Conservation (phyloP, 2,888 invertebrate genomes). For the Metacarcinus magister region DNA sequence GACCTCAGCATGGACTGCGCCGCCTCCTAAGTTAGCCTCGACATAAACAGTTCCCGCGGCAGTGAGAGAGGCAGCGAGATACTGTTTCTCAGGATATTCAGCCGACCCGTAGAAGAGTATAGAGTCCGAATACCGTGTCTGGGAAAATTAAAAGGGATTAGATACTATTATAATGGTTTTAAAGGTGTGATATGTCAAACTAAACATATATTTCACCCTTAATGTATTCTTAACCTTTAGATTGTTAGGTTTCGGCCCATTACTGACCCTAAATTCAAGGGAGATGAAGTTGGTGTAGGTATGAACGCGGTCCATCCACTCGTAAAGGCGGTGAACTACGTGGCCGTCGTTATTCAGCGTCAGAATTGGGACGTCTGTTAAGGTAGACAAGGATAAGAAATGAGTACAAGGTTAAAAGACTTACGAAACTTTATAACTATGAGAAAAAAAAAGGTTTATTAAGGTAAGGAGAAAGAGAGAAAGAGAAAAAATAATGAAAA, state of each 20-base stretch:
- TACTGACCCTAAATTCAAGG: slow-evolving; percentile 72
- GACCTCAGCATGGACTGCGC: slow-evolving; percentile 85
- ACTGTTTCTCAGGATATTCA: slow-evolving; percentile 92
- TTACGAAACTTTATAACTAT: no score
- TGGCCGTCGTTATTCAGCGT: slow-evolving; percentile 96
- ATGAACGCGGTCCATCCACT: slow-evolving; percentile 96
- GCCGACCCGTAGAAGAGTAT: slow-evolving; percentile 97
- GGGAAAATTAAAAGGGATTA: slow-evolving; percentile 82
- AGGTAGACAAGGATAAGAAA: neutral
- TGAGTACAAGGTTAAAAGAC: no score
- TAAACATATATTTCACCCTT: no score
- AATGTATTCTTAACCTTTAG: no score
- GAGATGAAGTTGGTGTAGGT: slow-evolving; percentile 92
- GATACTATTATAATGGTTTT: no score
- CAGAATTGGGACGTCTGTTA: slow-evolving; percentile 92
- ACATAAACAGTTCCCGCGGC: slow-evolving; percentile 93
- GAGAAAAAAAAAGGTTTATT: no score
- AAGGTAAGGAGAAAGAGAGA: no score
- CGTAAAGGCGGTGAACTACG: slow-evolving; percentile 95
- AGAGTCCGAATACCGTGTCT: slow-evolving; percentile 96
- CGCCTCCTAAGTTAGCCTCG: slow-evolving; percentile 94
- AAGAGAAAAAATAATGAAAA: no score
- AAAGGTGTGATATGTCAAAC: no score
- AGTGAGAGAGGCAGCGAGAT: slow-evolving; percentile 92
- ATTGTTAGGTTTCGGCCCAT: no score